phyloP scores from a whole-genome alignment of 1,140 invertebrate genomes.

The Ceratosolen solmsi region DNA sequence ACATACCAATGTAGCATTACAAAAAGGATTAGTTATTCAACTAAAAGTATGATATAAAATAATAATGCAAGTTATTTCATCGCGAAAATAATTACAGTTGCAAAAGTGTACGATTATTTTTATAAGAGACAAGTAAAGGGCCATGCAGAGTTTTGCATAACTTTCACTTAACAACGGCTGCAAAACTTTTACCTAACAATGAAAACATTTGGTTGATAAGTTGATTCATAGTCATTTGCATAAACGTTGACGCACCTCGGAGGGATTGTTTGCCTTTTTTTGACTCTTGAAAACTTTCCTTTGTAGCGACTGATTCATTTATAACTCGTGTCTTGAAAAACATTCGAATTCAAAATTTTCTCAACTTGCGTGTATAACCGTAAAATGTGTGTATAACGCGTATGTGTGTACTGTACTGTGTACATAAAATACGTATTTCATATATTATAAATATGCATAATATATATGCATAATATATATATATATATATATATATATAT shows the following conservation, averaged over 20 bases:
- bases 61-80: no score
- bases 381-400: background rate
- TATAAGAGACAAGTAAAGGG: background rate
- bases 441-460: no score
- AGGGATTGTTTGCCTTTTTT: background rate
- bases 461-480: no score
- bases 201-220: background rate
- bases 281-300: conserved; percentile 35
- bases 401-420: background rate
- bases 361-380: background rate
- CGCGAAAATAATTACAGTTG: background rate
- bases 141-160: background rate
- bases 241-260: background rate
- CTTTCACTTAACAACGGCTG: no score
- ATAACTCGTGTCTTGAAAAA: no score
- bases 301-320: conserved; percentile 35
- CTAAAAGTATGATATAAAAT: no score
- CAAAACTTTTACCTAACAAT: background rate
- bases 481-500: no score
- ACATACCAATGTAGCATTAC: no score
- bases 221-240: background rate
- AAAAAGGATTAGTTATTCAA: no score
- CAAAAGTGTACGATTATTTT: background rate
- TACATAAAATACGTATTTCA: no score
- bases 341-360: no score